Evolutionary conservation across 1,140 invertebrate species (phyloP), one percentile per base, ranked within the genome.

Genomic region (Caenorhabditis brenneri): DNA sequence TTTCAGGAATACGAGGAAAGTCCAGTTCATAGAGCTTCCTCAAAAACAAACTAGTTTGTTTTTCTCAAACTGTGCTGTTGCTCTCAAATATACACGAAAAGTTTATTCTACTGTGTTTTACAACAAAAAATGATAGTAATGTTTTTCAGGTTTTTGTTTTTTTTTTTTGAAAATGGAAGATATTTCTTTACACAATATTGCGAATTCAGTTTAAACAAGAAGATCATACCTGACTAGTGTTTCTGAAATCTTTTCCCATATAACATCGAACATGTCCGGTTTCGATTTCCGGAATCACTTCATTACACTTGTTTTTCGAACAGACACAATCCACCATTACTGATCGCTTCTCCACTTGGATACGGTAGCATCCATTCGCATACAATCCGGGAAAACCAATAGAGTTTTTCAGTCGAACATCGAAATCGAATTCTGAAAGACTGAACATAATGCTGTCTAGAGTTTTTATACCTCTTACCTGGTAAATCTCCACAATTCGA

Each of bases 251-350:
- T 9, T 78, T 31, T 46, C 58, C 39, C 29, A 83, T 53, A 29
- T 83, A 79, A 31, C 82, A 83, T 79, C 74, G 36, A n/a, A 83
- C 82, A 79, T 65, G 69, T 2, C 82, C 82, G 16, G 82, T 74
- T 9, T 55, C 53, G 6, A 83, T 69, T n/a, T 55, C 53, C 15
- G 82, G 82, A 39, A 83, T 42, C 12, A 80, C 49, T 55, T 58
- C 49, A 29, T 83, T 83, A 31, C 82, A 83, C n/a, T 83, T 83
- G 29, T 83, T 83, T 31, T 83, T 83, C 9, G 82, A 83, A 29
- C 82, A 83, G 1, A 69, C 65, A 31, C 82, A 83, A 22, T 83
- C 82, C 6, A 65, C 48, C 49, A 83, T 48, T 27, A 74, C 24
- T n/a, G 39, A 42, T 48, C 53, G 9, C 29, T 51, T 42, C 24